Evolutionary conservation across 2,113 vertebrate genomes (phyloP), one percentile per base, ranked within the genome.

Genomic region (Actenoides lindsayi): DNA sequence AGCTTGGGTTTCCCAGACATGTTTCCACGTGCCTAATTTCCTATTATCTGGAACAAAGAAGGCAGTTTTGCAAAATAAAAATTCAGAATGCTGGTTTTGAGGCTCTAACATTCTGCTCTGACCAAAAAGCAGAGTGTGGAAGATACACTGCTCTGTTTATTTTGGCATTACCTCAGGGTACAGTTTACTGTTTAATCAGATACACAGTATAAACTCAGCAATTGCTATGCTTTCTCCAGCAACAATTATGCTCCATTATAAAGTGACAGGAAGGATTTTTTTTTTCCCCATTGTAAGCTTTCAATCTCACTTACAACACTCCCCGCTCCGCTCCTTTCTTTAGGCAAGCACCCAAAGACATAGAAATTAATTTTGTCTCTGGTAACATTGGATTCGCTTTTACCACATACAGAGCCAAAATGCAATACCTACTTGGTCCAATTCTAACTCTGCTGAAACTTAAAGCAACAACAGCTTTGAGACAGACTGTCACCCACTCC

Each of bases 1-100:
- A 99, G 93, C 53, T 94, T 97, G 50, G 98, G 97, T 87, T 97
- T 99, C 25, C 24, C 97, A 69, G 97, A 91, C 99, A 99, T 99
- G 39, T 25, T 93, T 67, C 33, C 30, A 51, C 4, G 11, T 56
- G 21, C 16, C 44, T 54, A 35, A n/a, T 53, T 71, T 82, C 84
- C 78, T 76, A 11, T 35, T 53, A 1, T 5, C 68, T 86, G 63
- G 13, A 83, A 76, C 23, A 73, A 62, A 94, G 31, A 62, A n/a
- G 4, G 9, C 19, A 10, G 4, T 31, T 70, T 42, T 65, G 39
- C 35, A 69, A 46, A 78, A 64, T 9, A 59, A 59, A 68, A 27
- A 74, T 59, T 53, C 33, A 41, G 69, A 85, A 85, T 53, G 23
- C 31, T 39, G 24, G 5, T 1, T 44, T 54, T 57, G 41, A 71